These are phyloP conservation scores for Pollicipes pollicipes DNA, from an alignment of 1,140 invertebrate species.

Conservation along the genomic window DNA sequence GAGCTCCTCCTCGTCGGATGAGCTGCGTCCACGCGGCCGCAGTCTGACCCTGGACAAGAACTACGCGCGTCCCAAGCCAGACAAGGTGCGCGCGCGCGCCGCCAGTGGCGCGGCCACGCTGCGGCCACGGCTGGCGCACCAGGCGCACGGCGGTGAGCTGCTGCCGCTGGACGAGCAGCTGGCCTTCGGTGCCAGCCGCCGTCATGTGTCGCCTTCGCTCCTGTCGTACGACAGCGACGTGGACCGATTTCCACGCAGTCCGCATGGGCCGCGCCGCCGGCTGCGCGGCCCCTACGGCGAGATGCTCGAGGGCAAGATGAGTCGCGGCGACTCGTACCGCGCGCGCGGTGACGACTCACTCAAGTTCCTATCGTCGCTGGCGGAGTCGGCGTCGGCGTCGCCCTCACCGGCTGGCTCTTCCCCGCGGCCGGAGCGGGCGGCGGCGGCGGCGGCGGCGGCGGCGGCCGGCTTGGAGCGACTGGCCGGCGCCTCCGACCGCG, in stretches of 20 bases:
- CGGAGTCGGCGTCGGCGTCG: background rate
- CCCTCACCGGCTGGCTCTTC: background rate
- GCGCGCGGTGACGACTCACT: background rate
- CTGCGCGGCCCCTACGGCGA: slow-evolving; percentile 59
- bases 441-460: too few species aligned
- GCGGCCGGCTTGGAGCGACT: too few species aligned
- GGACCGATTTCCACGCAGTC: slow-evolving; percentile 16
- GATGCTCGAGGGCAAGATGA: slow-evolving; percentile 67
- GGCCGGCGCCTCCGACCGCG: background rate
- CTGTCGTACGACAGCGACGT: slow-evolving; percentile 1
- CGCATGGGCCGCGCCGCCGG: slow-evolving; percentile 33
- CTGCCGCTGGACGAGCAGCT: background rate
- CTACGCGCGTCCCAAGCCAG: background rate
- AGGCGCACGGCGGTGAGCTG: background rate
- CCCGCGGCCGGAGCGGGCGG: background rate
- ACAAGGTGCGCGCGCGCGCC: background rate
- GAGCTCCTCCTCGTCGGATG: background rate
- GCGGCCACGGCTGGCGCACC: background rate
- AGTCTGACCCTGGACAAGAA: background rate
- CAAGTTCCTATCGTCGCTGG: background rate
- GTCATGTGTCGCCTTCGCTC: background rate
- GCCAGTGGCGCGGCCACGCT: background rate
- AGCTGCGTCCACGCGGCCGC: background rate
- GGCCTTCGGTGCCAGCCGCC: background rate
- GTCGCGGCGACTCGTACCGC: slow-evolving; percentile 19